phyloP scores from a whole-genome alignment of 2,113 vertebrate species.

The Octodon degus region DNA sequence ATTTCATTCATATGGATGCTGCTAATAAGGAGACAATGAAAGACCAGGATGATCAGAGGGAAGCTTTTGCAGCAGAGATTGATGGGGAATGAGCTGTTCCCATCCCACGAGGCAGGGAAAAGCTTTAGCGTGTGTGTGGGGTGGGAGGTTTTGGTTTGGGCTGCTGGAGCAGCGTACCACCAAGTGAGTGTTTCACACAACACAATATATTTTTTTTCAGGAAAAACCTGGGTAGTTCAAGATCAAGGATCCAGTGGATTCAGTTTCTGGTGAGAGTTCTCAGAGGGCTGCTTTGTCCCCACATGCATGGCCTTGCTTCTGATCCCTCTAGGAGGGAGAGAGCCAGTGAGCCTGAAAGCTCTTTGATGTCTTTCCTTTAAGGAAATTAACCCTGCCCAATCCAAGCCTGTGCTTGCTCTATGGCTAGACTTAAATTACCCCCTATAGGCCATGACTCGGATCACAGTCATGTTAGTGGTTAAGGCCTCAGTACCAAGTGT shows the following conservation, averaged over 20 bases:
- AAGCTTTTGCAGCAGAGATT: constrained; percentile 46
- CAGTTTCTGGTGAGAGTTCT: not conserved
- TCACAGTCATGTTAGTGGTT: not conserved
- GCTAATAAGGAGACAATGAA: constrained; percentile 62
- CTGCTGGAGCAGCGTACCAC: not conserved
- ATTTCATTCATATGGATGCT: constrained; percentile 43
- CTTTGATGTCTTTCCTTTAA: not conserved
- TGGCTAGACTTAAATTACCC: not conserved
- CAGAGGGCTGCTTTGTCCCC: not conserved
- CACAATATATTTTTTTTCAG: not conserved
- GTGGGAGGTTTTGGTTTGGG: not conserved
- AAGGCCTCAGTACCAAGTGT: not conserved
- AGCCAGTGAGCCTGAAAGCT: not conserved
- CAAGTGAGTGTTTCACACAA: not conserved
- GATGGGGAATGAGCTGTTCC: not conserved
- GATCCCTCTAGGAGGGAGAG: not conserved
- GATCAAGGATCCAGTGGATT: not conserved
- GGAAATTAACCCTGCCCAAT: not conserved
- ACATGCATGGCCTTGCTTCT: not conserved
- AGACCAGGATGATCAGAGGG: constrained; percentile 5
- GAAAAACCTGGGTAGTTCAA: not conserved
- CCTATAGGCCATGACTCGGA: not conserved
- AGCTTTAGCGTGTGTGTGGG: not conserved
- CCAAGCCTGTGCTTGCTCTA: not conserved
- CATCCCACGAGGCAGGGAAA: not conserved